These are phyloP conservation scores for Porites divaricata DNA, from an alignment of 92 coral and sea anemone species.

Conservation along the genomic window DNA sequence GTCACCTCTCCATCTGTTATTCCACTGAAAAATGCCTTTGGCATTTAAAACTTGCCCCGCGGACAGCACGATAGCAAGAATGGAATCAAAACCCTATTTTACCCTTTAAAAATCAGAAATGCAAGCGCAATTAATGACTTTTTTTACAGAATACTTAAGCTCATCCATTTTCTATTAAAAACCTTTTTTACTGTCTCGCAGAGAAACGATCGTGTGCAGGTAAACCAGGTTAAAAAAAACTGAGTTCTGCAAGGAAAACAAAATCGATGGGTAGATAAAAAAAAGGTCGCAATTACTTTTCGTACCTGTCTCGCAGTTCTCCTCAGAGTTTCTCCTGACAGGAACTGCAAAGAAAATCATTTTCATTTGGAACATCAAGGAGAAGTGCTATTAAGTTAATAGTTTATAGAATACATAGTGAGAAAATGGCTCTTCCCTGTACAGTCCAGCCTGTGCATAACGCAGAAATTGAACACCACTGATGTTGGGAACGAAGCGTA, in stretches of 20 bases:
- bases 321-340: constrained; percentile 20
- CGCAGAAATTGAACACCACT: background rate
- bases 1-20: no score
- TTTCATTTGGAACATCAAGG: background rate
- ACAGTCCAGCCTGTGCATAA: background rate
- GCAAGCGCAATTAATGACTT: no score
- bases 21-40: no score
- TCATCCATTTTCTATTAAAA: no score
- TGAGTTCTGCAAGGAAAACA: background rate
- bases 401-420: no score
- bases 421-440: constrained; percentile 6
- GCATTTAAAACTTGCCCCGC: no score
- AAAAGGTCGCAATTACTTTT: background rate
- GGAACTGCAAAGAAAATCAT: constrained; percentile 42
- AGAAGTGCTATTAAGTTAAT: no score
- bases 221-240: background rate
- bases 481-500: background rate
- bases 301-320: constrained; percentile 34
- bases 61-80: no score
- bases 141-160: no score
- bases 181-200: no score
- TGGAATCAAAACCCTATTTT: no score
- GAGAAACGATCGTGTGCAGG: no score
- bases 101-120: background rate
- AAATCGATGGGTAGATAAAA: background rate